These are phyloP conservation scores for Rhinogobio ventralis DNA, from an alignment of 2,797 vertebrate genomes.

Conservation along the genomic window DNA sequence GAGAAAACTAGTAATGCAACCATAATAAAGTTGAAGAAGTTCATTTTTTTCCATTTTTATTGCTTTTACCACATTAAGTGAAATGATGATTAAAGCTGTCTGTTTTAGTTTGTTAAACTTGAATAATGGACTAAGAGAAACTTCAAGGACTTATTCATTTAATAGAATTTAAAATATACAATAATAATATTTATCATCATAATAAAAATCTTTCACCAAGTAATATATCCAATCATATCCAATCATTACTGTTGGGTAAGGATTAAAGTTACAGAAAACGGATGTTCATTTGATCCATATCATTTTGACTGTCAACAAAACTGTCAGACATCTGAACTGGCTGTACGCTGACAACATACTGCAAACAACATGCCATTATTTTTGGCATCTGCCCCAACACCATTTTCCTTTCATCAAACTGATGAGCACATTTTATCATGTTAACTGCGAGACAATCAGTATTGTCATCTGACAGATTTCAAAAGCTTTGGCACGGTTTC, in stretches of 20 bases:
- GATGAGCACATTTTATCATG: background rate
- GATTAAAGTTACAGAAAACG: background rate
- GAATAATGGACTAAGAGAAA: background rate
- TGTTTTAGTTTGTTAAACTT: background rate
- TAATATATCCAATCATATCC: background rate
- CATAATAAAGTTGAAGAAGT: background rate
- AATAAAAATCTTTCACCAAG: too few species aligned
- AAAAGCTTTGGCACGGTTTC: background rate
- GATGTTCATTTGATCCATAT: background rate
- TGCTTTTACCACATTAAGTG: background rate
- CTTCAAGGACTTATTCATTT: background rate
- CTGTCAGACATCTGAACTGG: background rate
- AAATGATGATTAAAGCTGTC: background rate
- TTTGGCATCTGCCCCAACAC: too few species aligned
- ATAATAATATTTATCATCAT: background rate
- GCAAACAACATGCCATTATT: background rate
- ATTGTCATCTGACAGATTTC: background rate
- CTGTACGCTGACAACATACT: background rate
- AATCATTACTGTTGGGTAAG: background rate
- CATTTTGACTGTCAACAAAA: background rate
- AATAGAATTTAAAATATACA: background rate
- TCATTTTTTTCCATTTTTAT: background rate
- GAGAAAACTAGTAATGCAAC: background rate
- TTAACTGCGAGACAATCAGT: background rate
- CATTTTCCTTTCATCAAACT: background rate